Evolutionary conservation across 2,888 invertebrate genomes (phyloP).

Genomic region (Caenorhabditis sulstoni): DNA sequence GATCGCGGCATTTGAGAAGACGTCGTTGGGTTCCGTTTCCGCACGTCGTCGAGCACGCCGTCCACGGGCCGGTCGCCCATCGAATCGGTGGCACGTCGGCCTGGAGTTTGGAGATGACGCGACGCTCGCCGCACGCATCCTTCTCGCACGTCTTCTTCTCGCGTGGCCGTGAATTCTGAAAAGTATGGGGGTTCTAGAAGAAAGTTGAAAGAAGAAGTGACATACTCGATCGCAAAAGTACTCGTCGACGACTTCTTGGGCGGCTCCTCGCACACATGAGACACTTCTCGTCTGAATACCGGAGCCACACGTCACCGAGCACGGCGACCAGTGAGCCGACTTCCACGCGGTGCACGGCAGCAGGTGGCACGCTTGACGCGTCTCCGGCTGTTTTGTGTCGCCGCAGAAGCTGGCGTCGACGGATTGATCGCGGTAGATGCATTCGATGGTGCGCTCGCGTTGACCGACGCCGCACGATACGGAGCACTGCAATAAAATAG

Average conservation of each 20-base stretch:
- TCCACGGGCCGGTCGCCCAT: slow-evolving; percentile 78
- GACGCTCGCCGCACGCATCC: slow-evolving; percentile 61
- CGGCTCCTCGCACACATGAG: slow-evolving; percentile 82
- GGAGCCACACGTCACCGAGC: slow-evolving; percentile 84
- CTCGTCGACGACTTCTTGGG: slow-evolving; percentile 56
- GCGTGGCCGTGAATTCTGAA: slow-evolving; percentile 61
- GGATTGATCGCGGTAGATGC: slow-evolving; percentile 76
- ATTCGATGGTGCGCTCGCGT: slow-evolving; percentile 74
- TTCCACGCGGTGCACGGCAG: slow-evolving; percentile 76
- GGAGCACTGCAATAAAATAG: slow-evolving; percentile 72
- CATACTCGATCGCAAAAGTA: slow-evolving; percentile 64
- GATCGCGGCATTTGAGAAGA: slow-evolving; percentile 72
- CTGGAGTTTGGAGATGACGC: slow-evolving; percentile 38
- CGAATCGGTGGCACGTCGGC: slow-evolving; percentile 66
- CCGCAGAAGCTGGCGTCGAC: slow-evolving; percentile 78
- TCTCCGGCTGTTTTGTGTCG: slow-evolving; percentile 65
- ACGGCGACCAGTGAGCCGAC: slow-evolving; percentile 72
- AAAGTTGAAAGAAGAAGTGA: not conserved
- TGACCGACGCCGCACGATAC: slow-evolving; percentile 79
- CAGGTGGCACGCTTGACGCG: slow-evolving; percentile 69
- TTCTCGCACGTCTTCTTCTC: slow-evolving; percentile 67
- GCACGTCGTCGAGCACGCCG: slow-evolving; percentile 81
- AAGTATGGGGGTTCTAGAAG: not conserved
- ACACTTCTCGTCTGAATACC: slow-evolving; percentile 85
- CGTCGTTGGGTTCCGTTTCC: slow-evolving; percentile 81